A percentile compares a stretch with the other conserved stretches of the same genome.
Evolutionary conservation across 2,888 invertebrate genomes (phyloP).

Genomic region (Plebejus anna): DNA sequence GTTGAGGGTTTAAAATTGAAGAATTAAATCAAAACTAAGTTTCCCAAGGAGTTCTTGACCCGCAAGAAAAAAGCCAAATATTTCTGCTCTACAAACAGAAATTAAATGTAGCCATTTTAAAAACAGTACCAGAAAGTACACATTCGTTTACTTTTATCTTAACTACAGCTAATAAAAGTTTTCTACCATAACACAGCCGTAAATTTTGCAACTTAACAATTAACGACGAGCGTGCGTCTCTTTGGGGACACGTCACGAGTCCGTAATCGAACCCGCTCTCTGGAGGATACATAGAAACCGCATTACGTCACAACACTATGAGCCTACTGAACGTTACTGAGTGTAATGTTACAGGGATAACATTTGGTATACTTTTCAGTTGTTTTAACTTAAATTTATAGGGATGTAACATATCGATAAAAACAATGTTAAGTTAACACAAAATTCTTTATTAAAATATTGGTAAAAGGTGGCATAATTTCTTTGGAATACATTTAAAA

Average conservation of each 20-base stretch:
- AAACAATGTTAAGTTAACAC: background rate
- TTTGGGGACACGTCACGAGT: constrained; percentile 44
- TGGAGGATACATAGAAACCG: constrained; percentile 58
- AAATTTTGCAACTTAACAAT: constrained; percentile 26
- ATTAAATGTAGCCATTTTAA: background rate
- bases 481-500: too few relatives aligned
- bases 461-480: too few relatives aligned
- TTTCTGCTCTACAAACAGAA: background rate
- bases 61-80: too few relatives aligned
- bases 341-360: background rate
- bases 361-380: background rate
- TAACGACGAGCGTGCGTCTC: constrained; percentile 33
- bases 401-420: background rate
- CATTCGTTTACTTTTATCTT: constrained; percentile 4
- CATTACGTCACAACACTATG: constrained; percentile 51
- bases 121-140: background rate
- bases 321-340: constrained; percentile 1
- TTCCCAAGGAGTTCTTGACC: too few relatives aligned
- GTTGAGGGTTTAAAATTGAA: background rate
- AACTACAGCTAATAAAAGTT: constrained; percentile 2
- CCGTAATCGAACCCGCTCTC: constrained; percentile 54
- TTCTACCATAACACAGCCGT: background rate
- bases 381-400: background rate
- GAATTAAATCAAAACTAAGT: background rate
- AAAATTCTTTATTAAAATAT: too few relatives aligned